phyloP scores from a whole-genome alignment of 2,797 vertebrate genomes.

The Mastacembelus armatus region DNA sequence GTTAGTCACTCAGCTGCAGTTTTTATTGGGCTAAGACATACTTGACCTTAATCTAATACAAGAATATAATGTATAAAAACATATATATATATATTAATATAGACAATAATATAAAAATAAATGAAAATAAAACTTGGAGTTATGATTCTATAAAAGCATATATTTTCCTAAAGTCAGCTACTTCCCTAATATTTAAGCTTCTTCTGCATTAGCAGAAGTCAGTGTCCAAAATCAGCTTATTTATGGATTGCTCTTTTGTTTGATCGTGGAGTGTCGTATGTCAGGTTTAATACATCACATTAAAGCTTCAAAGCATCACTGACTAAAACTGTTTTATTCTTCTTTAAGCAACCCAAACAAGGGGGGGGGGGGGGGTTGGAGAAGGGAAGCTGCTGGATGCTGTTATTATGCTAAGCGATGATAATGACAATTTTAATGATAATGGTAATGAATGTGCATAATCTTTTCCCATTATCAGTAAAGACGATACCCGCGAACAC shows the following conservation, averaged over 20 bases:
- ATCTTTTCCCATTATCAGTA: slow-evolving; percentile 74
- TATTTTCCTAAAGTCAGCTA: no score
- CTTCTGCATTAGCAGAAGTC: not conserved
- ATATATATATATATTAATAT: not conserved
- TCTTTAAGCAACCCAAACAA: slow-evolving; percentile 25
- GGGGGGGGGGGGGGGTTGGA: not conserved
- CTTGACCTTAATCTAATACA: not conserved
- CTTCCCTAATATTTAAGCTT: not conserved
- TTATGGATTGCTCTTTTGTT: slow-evolving; percentile 11
- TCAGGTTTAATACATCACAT: slow-evolving; percentile 37
- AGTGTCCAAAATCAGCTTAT: slow-evolving; percentile 22
- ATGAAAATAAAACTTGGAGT: no score
- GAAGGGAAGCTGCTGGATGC: slow-evolving; percentile 44
- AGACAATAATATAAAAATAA: not conserved
- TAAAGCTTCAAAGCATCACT: slow-evolving; percentile 37
- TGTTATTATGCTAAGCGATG: slow-evolving; percentile 66
- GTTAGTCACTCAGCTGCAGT: slow-evolving; percentile 17
- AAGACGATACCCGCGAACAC: slow-evolving; percentile 54
- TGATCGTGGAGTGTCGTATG: slow-evolving; percentile 4
- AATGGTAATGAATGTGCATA: slow-evolving; percentile 82
- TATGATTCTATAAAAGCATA: not conserved
- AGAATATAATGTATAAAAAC: no score
- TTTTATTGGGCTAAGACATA: not conserved
- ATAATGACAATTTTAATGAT: slow-evolving; percentile 77
- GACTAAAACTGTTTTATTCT: slow-evolving; percentile 25